A percentile compares a stretch with the other conserved stretches of the same genome.
Evolutionary conservation across 2,888 invertebrate genomes (phyloP).

Genomic region (Choreutis nemorana): DNA sequence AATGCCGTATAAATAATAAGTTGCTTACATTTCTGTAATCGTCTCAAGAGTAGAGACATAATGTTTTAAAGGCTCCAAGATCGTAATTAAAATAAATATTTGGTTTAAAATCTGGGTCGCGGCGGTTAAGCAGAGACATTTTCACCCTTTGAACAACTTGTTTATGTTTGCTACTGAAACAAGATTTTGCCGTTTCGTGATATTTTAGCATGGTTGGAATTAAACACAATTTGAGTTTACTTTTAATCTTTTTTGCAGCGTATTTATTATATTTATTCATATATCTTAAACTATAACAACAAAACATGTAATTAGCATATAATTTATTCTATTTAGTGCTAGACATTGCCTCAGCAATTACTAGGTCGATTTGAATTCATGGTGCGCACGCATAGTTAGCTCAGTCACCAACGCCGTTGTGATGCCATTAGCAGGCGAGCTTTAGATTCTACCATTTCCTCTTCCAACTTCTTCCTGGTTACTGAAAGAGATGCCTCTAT

Average conservation of each 20-base stretch:
- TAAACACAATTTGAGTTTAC: no score
- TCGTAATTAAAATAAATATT: slow-evolving; percentile 66
- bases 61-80: slow-evolving; percentile 44
- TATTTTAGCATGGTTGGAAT: no score
- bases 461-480: no score
- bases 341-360: slow-evolving; percentile 31
- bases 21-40: no score
- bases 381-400: slow-evolving; percentile 52
- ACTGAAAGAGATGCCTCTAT: no score
- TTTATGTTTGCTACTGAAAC: slow-evolving; percentile 62
- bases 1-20: slow-evolving; percentile 2
- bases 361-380: slow-evolving; percentile 45
- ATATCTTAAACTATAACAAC: no score
- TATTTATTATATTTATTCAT: no score
- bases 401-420: slow-evolving; percentile 42
- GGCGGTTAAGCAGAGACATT: slow-evolving; percentile 58
- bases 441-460: no score
- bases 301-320: no score
- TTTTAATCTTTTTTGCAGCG: no score
- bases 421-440: slow-evolving; percentile 52
- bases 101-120: slow-evolving; percentile 57
- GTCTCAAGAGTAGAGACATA: slow-evolving; percentile 38
- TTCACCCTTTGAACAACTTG: slow-evolving; percentile 61
- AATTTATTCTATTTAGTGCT: slow-evolving; percentile 13
- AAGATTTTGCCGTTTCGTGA: no score